Evolutionary conservation across 2,797 vertebrate species (phyloP), one percentile per base, ranked within the genome.

Genomic region (Catharus ustulatus): DNA sequence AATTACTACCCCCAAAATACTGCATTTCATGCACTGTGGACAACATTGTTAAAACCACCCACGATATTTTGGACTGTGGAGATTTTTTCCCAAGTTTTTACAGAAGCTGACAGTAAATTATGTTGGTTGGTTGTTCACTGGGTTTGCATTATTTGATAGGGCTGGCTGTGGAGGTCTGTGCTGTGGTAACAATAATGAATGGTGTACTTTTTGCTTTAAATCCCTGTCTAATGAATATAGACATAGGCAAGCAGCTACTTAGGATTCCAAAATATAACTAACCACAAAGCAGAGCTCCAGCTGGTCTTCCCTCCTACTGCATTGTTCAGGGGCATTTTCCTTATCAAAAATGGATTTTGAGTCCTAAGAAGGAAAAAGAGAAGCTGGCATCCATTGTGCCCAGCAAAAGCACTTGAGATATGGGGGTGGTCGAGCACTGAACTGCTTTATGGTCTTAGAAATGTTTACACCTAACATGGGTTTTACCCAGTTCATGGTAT

Each of bases 1-100:
- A 96, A 97, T 97, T 97, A 97, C 94, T 87, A 74, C 77, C 59
- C 92, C 81, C 92, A 91, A 95, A 97, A 95, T 93, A 96, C 77
- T 97, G 95, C 93, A 93, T 93, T 93, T 90, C 95, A 91, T 94
- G 91, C 91, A 92, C 92, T 90, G 92, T 93, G 92, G 96, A 93
- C 93, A 95, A 95, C 1, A 19, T 93, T 96, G 92, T 96, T 94
- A 90, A 94, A 95, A 84, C 90, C 93, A 94, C 82, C 79, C 86
- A 74, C 58, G 26, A 57, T 90, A 94, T 91, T 96, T 91, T 83
- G 93, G 84, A 59, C 90, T 90, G 58, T 8, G 10, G 72, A 91
- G 74, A 49, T 71, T 94, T 94, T 96, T 96, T 96, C 20, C 58
- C 68, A 58, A 48, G 30, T 87, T 96, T 94, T 89, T 91, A 46